Conservation (phyloP, 2,113 vertebrate genomes). For the Ovis canadensis region DNA sequence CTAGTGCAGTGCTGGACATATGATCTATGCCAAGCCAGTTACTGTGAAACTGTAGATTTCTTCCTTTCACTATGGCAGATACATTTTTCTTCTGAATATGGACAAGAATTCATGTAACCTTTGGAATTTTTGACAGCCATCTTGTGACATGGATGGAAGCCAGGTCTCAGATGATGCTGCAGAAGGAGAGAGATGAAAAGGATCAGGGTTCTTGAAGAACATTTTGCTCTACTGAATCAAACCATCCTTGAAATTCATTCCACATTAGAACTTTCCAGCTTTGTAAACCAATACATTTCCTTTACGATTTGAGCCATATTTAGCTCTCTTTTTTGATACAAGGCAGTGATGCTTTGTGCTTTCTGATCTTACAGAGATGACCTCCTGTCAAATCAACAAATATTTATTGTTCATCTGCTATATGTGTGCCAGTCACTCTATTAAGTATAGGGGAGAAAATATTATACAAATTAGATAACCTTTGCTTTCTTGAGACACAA, state of each 20-base stretch:
- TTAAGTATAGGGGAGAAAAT: background rate
- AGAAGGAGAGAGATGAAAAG: background rate
- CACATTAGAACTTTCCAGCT: background rate
- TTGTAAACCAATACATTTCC: background rate
- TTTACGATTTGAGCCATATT: background rate
- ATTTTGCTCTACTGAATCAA: background rate
- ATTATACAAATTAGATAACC: background rate
- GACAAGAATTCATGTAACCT: background rate
- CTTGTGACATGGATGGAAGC: background rate
- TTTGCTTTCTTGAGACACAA: background rate
- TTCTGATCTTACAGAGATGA: slow-evolving; percentile 7
- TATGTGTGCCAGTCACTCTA: background rate
- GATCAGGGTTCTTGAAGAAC: background rate
- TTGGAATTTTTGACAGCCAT: background rate
- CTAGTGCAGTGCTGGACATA: background rate
- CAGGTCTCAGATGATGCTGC: background rate
- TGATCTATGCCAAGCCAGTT: background rate
- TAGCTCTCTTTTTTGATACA: background rate
- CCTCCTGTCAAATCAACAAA: background rate
- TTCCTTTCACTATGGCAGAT: background rate
- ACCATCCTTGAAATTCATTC: background rate
- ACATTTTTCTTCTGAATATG: background rate
- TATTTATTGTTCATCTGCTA: background rate
- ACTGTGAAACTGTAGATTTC: background rate
- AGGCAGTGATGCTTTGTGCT: background rate